These are phyloP conservation scores for Siphlonurus alternatus DNA, from an alignment of 2,888 invertebrate genomes.

Conservation along the genomic window DNA sequence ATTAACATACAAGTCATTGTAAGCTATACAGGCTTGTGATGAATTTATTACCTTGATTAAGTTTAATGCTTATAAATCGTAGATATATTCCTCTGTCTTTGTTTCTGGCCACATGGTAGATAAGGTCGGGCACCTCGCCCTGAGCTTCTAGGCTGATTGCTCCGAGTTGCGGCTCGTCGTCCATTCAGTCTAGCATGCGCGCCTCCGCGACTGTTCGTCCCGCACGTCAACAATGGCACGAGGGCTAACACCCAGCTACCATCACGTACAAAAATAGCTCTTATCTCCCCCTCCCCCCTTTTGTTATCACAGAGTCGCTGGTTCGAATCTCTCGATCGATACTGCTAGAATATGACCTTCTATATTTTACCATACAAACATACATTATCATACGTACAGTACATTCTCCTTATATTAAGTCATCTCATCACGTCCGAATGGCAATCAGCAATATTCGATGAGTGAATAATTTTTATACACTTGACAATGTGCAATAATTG, in stretches of 20 bases:
- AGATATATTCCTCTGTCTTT: not conserved
- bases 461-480: no score
- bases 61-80: constrained; percentile 1
- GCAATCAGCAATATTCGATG: no score
- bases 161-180: not conserved
- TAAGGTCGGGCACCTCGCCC: constrained; percentile 1
- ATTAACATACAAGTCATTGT: no score
- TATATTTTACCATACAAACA: no score
- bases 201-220: not conserved
- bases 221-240: not conserved
- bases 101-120: not conserved
- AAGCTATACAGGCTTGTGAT: no score
- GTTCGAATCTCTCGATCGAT: no score
- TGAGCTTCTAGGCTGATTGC: not conserved
- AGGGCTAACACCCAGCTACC: no score
- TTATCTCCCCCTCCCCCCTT: not conserved
- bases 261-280: not conserved
- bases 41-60: not conserved
- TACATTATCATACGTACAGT: no score
- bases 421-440: no score
- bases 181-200: constrained; percentile 5
- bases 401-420: no score
- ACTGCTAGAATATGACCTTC: no score
- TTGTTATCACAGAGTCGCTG: not conserved
- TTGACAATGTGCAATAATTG: no score